A percentile compares a stretch with the other conserved stretches of the same genome.
Conservation (phyloP, 1,140 invertebrate species). For the Leptinotarsa lineolata region DNA sequence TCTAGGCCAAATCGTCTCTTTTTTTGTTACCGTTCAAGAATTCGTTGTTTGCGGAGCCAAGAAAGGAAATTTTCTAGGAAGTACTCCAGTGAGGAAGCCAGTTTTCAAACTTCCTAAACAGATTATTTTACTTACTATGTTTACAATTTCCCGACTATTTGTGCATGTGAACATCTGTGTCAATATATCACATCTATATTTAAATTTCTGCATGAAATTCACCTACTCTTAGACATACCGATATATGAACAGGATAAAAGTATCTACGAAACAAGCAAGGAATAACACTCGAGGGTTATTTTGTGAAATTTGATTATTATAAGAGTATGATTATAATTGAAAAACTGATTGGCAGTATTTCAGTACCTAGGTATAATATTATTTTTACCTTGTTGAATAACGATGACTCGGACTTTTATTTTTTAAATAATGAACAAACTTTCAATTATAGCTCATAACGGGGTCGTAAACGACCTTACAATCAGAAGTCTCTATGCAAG, state of each 20-base stretch:
- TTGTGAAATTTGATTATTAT: too few relatives aligned
- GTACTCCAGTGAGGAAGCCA: neutral
- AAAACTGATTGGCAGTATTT: too few relatives aligned
- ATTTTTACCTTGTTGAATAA: too few relatives aligned
- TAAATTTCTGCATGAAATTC: neutral
- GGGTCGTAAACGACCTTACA: too few relatives aligned
- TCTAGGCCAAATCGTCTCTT: neutral
- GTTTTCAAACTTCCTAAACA: neutral
- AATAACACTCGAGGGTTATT: too few relatives aligned
- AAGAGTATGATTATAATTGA: too few relatives aligned
- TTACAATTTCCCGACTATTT: conserved; percentile 2
- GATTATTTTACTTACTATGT: neutral
- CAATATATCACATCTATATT: conserved; percentile 9
- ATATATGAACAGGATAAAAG: neutral
- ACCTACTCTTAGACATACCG: neutral
- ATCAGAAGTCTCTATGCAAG: too few relatives aligned
- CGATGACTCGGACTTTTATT: too few relatives aligned
- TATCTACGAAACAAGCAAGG: too few relatives aligned
- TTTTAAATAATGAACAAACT: too few relatives aligned
- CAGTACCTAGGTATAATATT: too few relatives aligned
- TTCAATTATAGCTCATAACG: too few relatives aligned
- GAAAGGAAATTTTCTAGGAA: neutral
- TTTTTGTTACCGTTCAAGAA: neutral
- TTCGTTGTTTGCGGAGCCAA: neutral
- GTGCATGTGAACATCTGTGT: neutral